Percentiles rank a stretch among this genome's conserved stretches.
Evolutionary conservation across 2,888 invertebrate species (phyloP).

Genomic region (Limnephilus auricula): DNA sequence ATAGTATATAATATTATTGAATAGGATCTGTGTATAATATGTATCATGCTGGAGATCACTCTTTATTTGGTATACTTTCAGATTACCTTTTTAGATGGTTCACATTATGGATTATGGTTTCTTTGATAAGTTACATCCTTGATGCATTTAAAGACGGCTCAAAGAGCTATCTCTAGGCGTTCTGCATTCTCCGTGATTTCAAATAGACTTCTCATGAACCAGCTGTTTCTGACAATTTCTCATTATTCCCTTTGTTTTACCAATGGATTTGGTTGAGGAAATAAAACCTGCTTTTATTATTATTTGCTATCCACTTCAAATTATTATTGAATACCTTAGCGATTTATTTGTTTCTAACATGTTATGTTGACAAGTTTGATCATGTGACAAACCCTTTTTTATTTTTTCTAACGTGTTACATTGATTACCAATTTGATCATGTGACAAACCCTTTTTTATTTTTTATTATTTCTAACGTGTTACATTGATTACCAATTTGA

Average conservation of each 20-base stretch:
- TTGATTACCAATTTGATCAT: too few relatives aligned
- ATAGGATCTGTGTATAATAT: constrained; percentile 2
- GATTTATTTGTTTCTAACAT: background rate
- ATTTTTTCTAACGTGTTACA: too few relatives aligned
- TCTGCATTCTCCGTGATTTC: background rate
- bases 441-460: too few relatives aligned
- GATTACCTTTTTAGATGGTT: background rate
- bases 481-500: too few relatives aligned
- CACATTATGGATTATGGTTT: background rate
- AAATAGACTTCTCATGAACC: background rate
- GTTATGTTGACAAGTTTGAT: too few relatives aligned
- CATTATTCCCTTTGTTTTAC: background rate
- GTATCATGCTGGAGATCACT: background rate
- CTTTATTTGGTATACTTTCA: background rate
- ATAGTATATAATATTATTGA: background rate
- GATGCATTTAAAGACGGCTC: background rate
- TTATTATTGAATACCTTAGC: background rate
- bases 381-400: too few relatives aligned
- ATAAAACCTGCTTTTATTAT: background rate
- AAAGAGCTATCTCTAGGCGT: too few relatives aligned
- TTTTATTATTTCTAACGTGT: too few relatives aligned
- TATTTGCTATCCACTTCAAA: background rate
- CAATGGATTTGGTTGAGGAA: background rate
- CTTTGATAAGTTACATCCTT: background rate
- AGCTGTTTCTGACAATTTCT: background rate